Evolutionary conservation across 2,797 vertebrate genomes (phyloP).

Genomic region (Erpetoichthys calabaricus): DNA sequence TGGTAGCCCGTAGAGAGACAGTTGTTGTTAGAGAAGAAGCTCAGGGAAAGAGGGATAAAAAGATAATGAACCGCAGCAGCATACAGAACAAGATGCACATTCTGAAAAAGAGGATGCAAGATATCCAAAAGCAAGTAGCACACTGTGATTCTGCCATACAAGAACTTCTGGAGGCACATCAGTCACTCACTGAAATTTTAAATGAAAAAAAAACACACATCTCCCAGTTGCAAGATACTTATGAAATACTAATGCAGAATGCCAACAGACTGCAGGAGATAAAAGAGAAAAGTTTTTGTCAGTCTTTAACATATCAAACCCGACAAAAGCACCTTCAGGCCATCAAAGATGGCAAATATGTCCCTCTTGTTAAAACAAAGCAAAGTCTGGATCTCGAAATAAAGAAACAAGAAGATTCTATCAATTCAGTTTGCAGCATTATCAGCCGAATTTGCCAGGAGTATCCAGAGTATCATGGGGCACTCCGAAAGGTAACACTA

Average conservation of each 20-base stretch:
- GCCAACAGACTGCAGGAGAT: slow-evolving; percentile 20
- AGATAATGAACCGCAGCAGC: slow-evolving; percentile 19
- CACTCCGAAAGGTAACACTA: slow-evolving; percentile 27
- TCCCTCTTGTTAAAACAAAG: slow-evolving; percentile 13
- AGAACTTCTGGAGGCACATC: slow-evolving; percentile 34
- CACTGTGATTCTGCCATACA: slow-evolving; percentile 23
- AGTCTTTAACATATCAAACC: slow-evolving; percentile 40
- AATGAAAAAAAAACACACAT: slow-evolving; percentile 28
- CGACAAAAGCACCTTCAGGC: slow-evolving; percentile 45
- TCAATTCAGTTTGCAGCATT: slow-evolving; percentile 21
- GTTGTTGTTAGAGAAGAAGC: slow-evolving; percentile 24
- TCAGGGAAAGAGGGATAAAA: slow-evolving; percentile 28
- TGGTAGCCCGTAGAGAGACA: slow-evolving; percentile 36
- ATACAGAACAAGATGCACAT: slow-evolving; percentile 32
- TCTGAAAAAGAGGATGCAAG: slow-evolving; percentile 35
- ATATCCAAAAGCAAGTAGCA: slow-evolving; percentile 32
- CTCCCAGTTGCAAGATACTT: slow-evolving; percentile 15
- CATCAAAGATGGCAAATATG: slow-evolving; percentile 34
- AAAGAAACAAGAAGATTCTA: slow-evolving; percentile 21
- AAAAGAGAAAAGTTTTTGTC: slow-evolving; percentile 45
- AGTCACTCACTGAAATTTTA: slow-evolving; percentile 15
- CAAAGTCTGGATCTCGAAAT: slow-evolving; percentile 18
- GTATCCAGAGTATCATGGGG: slow-evolving; percentile 29
- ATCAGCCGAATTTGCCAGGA: slow-evolving; percentile 30
- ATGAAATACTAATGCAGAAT: background rate